Base-by-base conservation (phyloP, 2,797 vertebrate genomes). In the Prunella strophiata region DNA sequence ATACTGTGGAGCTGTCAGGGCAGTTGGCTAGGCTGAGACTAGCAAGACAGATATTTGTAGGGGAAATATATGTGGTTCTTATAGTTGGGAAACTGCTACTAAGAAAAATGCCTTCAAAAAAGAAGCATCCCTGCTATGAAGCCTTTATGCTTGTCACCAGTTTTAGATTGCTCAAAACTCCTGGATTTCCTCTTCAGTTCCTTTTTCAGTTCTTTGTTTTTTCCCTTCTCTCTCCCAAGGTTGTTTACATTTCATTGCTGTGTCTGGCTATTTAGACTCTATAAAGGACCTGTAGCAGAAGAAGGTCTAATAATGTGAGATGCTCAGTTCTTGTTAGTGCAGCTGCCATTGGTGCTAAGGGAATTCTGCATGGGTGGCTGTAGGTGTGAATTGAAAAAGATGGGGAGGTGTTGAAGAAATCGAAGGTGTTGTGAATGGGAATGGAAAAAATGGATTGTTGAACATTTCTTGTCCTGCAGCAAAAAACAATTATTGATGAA, bases 381-480 rank as follows among this genome's bases (percentile, higher is more conserved):
- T 93, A 92, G 76, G 89, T 93, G 89, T 0, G 7, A 96, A 95
- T 59, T 94, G 88, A 75, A 95, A 95, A 93, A 91, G 87, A 88
- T 75, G 48, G 71, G 34, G 74, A 82, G 38, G n/a, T 54, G 57
- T 43, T 77, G 80, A 77, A 79, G 85, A 79, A 94, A 94, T 92
- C 5, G 1, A 90, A 96, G 76, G 36, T 63, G 58, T 32, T 85
- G 80, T 73, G 87, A 92, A 79, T 57, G 66, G 70, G 73, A 79
- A 70, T 3, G 16, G 71, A 61, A 81, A 89, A 91, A 73, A 5
- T n/a, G 76, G 73, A 70, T 85, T 95, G 94, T 63, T 85, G 79
- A 95, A 87, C 52, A 54, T 88, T 93, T 84, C 42, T 89, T 84
- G 42, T 90, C 67, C 74, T 94, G 59, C 27, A 76, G 73, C 74